Percentiles rank a stretch among this genome's conserved stretches.
These are phyloP conservation scores for Drosophila arawakana DNA, from an alignment of 1,140 invertebrate genomes.

Conservation along the genomic window DNA sequence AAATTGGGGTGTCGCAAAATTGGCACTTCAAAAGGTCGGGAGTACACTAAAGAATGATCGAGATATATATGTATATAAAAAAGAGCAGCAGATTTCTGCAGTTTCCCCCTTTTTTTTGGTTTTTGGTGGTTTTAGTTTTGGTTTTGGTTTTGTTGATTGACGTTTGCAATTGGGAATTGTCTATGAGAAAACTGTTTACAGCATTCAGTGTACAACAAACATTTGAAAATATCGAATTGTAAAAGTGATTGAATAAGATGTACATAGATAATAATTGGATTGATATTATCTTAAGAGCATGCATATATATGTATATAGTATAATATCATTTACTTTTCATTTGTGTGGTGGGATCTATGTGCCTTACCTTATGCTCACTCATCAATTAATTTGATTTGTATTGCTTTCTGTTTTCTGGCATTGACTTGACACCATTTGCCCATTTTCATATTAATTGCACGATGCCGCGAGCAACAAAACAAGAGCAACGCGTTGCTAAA, in stretches of 20 bases:
- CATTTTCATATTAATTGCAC: slow-evolving; percentile 49
- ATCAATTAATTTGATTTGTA: slow-evolving; percentile 73
- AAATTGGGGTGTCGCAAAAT: slow-evolving; percentile 40
- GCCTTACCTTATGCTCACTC: slow-evolving; percentile 84
- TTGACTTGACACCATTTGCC: slow-evolving; percentile 62
- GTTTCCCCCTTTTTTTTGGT: slow-evolving; percentile 24
- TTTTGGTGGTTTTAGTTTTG: background rate
- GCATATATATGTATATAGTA: slow-evolving; percentile 11
- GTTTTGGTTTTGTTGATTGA: background rate
- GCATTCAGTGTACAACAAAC: slow-evolving; percentile 56
- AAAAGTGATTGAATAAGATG: slow-evolving; percentile 45
- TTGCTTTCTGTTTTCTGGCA: slow-evolving; percentile 75
- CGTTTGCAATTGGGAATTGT: slow-evolving; percentile 38
- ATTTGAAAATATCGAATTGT: slow-evolving; percentile 48
- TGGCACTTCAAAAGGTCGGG: slow-evolving; percentile 34
- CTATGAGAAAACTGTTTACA: slow-evolving; percentile 52
- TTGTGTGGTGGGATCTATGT: slow-evolving; percentile 53
- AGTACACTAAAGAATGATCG: slow-evolving; percentile 24
- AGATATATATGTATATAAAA: background rate
- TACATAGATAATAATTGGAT: slow-evolving; percentile 36
- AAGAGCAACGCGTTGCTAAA: slow-evolving; percentile 60
- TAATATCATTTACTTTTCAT: slow-evolving; percentile 18
- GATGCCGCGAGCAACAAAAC: slow-evolving; percentile 64
- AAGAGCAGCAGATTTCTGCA: slow-evolving; percentile 28
- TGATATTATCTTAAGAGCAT: slow-evolving; percentile 49